Evolutionary conservation across 2,797 vertebrate species (phyloP).

Genomic region (Spinus pinus): DNA sequence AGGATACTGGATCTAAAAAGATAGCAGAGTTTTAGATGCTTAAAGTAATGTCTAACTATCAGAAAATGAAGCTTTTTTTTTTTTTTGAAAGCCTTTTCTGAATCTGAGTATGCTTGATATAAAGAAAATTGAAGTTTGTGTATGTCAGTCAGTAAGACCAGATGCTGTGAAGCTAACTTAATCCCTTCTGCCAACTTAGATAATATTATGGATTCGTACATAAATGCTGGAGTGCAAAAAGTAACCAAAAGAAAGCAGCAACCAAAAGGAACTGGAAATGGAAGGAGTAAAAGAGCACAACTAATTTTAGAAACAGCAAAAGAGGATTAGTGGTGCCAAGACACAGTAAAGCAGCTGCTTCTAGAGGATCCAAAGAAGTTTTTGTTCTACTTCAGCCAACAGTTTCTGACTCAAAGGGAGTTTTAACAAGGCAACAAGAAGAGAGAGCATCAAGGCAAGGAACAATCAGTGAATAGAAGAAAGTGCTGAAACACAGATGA

Average conservation of each 20-base stretch:
- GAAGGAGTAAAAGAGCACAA: not conserved
- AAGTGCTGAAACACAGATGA: not conserved
- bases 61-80: not conserved
- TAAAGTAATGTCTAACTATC: not conserved
- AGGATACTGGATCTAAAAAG: not conserved
- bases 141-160: not conserved
- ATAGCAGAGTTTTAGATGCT: not conserved
- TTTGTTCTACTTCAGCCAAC: not conserved
- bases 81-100: not conserved
- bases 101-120: not conserved
- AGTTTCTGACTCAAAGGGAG: not conserved
- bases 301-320: conserved; percentile 8
- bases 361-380: not conserved
- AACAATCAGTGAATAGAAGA: not conserved
- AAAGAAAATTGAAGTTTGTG: not conserved
- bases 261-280: not conserved
- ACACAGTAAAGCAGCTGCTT: not conserved
- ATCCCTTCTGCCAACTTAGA: not conserved
- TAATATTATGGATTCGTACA: not conserved
- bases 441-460: not conserved
- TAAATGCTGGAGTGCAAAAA: not conserved
- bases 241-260: not conserved
- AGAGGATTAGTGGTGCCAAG: not conserved
- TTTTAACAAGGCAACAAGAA: not conserved
- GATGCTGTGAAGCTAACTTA: not conserved